Evolutionary conservation across 2,797 vertebrate genomes (phyloP).

Genomic region (Schizothorax lantsangensis): DNA sequence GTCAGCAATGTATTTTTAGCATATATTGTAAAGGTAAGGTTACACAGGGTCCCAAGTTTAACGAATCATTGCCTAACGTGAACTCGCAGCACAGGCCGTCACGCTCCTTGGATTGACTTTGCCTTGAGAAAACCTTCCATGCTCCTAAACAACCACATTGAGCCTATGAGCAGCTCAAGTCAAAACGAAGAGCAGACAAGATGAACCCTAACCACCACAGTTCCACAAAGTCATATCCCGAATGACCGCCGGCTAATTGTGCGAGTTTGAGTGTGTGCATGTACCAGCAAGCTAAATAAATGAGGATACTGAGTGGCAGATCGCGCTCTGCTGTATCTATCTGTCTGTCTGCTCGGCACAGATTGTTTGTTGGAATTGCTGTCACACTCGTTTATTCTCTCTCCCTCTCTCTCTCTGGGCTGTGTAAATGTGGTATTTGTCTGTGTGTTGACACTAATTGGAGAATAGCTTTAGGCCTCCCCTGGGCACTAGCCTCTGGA

Average conservation of each 20-base stretch:
- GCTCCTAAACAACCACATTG: constrained; percentile 42
- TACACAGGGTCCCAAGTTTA: constrained; percentile 11
- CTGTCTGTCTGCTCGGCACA: constrained; percentile 70
- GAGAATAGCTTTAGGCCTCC: constrained; percentile 79
- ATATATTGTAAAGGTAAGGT: constrained; percentile 6
- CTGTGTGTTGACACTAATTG: constrained; percentile 83
- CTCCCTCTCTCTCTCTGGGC: constrained; percentile 60
- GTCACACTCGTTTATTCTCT: constrained; percentile 77
- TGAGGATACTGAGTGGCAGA: constrained; percentile 59
- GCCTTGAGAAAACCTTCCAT: constrained; percentile 43
- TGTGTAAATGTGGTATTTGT: constrained; percentile 76
- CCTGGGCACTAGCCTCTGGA: constrained; percentile 73
- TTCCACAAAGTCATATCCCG: constrained; percentile 55
- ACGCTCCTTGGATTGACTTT: constrained; percentile 42
- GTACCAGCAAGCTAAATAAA: constrained; percentile 47
- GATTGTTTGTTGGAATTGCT: constrained; percentile 79
- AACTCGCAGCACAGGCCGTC: not conserved
- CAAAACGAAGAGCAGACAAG: constrained; percentile 23
- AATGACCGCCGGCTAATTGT: constrained; percentile 56
- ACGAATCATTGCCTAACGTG: not conserved
- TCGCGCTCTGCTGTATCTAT: constrained; percentile 64
- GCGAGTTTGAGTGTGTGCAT: constrained; percentile 40
- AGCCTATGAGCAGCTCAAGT: constrained; percentile 22
- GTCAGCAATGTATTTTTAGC: not conserved
- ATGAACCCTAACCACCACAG: constrained; percentile 42